Conservation (phyloP, 2,113 vertebrate genomes). For the Cygnus atratus region DNA sequence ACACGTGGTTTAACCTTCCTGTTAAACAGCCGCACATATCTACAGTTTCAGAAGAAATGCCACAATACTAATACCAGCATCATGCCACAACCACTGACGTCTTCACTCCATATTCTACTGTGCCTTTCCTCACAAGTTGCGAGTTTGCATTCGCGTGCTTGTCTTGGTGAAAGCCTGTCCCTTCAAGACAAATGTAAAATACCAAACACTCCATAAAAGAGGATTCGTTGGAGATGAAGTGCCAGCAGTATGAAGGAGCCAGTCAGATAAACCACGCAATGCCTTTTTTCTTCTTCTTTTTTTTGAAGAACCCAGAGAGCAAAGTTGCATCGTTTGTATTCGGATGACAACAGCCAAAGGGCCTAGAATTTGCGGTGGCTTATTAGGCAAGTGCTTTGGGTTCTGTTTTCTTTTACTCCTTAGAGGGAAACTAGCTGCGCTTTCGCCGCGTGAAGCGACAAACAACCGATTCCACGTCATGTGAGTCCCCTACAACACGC, state of each 20-base stretch:
- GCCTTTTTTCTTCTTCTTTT: not conserved
- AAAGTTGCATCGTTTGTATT: not conserved
- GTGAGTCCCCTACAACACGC: not conserved
- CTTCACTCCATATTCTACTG: not conserved
- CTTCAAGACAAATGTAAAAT: not conserved
- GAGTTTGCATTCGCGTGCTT: not conserved
- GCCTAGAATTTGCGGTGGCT: not conserved
- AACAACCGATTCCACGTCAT: fast-evolving
- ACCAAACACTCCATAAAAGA: not conserved
- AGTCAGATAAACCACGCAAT: not conserved
- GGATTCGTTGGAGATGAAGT: not conserved
- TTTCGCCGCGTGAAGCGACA: not conserved
- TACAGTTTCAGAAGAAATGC: not conserved
- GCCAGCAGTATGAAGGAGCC: not conserved
- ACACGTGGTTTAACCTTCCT: not conserved
- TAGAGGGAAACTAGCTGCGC: not conserved
- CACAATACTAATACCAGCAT: not conserved
- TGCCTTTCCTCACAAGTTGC: fast-evolving
- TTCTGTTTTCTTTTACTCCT: not conserved
- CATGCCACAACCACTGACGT: not conserved
- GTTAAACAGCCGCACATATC: not conserved
- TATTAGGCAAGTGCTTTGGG: not conserved
- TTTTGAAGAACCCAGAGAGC: not conserved
- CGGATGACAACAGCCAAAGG: not conserved
- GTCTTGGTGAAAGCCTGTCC: not conserved